Evolutionary conservation across 2,888 invertebrate genomes (phyloP).

Genomic region (Myathropa florea): DNA sequence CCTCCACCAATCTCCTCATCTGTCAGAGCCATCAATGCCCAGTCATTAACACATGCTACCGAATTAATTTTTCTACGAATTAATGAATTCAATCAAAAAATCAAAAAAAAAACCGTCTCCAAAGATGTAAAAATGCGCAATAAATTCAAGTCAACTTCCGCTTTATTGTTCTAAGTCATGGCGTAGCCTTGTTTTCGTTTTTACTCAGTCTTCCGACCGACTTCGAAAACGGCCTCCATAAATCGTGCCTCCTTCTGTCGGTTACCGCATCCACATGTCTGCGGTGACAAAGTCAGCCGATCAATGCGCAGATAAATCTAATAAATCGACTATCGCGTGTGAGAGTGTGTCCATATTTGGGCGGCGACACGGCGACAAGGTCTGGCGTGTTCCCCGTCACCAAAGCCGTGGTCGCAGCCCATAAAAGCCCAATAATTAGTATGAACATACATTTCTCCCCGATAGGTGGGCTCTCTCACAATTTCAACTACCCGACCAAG

Average conservation of each 20-base stretch:
- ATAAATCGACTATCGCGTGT: neutral
- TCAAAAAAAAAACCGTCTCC: neutral
- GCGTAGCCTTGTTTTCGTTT: conserved; percentile 12
- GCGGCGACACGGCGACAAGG: conserved; percentile 5
- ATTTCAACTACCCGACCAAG: neutral
- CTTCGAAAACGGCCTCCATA: conserved; percentile 16
- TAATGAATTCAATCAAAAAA: neutral
- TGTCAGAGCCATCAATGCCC: neutral
- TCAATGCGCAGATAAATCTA: conserved; percentile 16
- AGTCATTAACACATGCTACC: neutral
- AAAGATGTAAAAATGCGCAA: neutral
- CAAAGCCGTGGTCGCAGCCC: neutral
- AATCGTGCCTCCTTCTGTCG: neutral
- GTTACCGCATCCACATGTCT: neutral
- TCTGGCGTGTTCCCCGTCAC: neutral
- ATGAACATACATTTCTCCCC: neutral
- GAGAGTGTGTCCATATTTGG: conserved; percentile 17
- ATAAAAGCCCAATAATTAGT: conserved; percentile 16
- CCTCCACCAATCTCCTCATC: neutral
- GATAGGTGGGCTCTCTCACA: neutral
- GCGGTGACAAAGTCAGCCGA: conserved; percentile 25
- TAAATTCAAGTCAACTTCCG: conserved; percentile 30
- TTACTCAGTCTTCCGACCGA: neutral
- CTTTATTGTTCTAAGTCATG: conserved; percentile 30
- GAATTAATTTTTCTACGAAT: neutral